phyloP scores from a whole-genome alignment of 2,888 invertebrate genomes.

The Drosophila mimetica region DNA sequence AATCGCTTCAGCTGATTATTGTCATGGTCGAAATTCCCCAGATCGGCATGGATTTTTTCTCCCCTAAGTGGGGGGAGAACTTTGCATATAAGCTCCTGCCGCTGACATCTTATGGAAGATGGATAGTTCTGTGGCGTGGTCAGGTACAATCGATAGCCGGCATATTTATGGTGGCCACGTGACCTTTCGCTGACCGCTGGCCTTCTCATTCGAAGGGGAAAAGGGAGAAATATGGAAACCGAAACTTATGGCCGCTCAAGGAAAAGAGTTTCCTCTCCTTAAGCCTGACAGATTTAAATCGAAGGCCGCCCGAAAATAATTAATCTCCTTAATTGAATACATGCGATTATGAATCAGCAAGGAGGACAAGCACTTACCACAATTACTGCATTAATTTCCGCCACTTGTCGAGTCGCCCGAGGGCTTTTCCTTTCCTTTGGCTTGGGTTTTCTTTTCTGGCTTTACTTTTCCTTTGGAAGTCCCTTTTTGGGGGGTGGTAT shows the following conservation, averaged over 20 bases:
- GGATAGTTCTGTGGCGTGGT: conserved; percentile 68
- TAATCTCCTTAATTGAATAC: conserved; percentile 49
- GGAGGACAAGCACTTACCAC: conserved; percentile 55
- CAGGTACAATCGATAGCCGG: conserved; percentile 64
- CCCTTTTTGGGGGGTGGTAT: conserved; percentile 8
- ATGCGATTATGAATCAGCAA: conserved; percentile 42
- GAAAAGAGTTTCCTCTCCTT: neutral
- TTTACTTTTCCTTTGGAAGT: neutral
- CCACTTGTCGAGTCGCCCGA: conserved; percentile 33
- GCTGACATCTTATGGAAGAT: conserved; percentile 67
- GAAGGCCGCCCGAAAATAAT: conserved; percentile 30
- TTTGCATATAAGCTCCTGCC: conserved; percentile 66
- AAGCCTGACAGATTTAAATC: conserved; percentile 10
- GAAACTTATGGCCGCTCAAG: too few species aligned
- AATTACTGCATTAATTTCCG: conserved; percentile 74
- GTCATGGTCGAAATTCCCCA: conserved; percentile 77
- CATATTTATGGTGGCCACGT: conserved; percentile 63
- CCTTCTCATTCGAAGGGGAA: neutral
- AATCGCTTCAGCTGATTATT: conserved; percentile 79
- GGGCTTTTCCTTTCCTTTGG: conserved; percentile 24
- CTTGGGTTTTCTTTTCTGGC: conserved; percentile 9
- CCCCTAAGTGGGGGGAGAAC: conserved; percentile 17
- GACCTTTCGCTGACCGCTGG: conserved; percentile 65
- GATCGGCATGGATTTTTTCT: conserved; percentile 44
- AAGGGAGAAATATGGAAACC: neutral